phyloP scores from a whole-genome alignment of 1,140 invertebrate genomes.

The Phortica variegata region DNA sequence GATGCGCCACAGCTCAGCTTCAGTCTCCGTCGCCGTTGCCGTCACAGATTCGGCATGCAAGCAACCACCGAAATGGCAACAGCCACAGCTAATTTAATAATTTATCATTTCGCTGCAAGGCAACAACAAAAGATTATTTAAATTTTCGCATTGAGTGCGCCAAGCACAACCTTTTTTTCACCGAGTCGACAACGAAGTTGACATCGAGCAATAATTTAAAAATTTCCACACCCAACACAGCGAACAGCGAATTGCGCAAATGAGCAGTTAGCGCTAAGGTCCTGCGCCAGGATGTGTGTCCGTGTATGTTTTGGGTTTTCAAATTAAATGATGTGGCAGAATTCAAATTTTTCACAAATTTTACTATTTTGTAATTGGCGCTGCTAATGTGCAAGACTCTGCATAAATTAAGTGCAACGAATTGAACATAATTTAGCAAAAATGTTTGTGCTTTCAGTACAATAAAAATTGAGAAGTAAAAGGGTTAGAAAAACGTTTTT shows the following conservation, averaged over 20 bases:
- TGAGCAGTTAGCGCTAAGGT: not conserved
- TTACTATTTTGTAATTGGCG: conserved; percentile 43
- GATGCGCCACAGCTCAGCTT: no score
- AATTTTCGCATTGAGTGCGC: conserved; percentile 37
- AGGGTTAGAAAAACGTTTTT: not conserved
- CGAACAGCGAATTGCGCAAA: not conserved
- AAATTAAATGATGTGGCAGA: conserved; percentile 56
- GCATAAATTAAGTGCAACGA: conserved; percentile 30
- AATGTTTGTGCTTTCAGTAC: no score
- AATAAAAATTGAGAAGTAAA: not conserved
- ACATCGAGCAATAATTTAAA: conserved; percentile 39
- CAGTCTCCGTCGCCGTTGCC: not conserved
- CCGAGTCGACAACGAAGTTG: conserved; percentile 5
- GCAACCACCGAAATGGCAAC: conserved; percentile 40
- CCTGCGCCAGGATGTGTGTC: conserved; percentile 3
- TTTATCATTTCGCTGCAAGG: conserved; percentile 54
- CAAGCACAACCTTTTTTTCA: conserved; percentile 12
- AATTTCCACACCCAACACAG: conserved; percentile 34
- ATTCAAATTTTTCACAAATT: conserved; percentile 51
- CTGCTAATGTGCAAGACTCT: conserved; percentile 36
- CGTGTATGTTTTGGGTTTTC: conserved; percentile 22
- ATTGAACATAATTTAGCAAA: conserved; percentile 31
- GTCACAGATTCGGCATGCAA: not conserved
- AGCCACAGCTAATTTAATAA: conserved; percentile 54
- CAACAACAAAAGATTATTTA: conserved; percentile 54